Base-by-base conservation (phyloP, 2,113 vertebrate species). In the Elephas maximus region DNA sequence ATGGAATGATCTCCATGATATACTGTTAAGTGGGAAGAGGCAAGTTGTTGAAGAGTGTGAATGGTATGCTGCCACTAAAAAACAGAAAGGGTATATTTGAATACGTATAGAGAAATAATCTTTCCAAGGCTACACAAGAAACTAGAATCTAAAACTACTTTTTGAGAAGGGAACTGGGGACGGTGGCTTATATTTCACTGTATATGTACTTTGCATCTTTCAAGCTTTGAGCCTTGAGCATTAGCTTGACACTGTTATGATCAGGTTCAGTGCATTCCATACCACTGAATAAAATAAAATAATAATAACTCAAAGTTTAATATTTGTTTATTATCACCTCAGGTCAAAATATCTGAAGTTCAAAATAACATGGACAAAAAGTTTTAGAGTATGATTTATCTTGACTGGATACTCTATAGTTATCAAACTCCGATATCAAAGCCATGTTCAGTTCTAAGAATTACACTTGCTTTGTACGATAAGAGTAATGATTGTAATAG, bases 251-350 rank as follows among this genome's bases (percentile, higher is more conserved):
- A 87, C 60, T 48, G 48, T 74, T 87, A 94, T 67, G 87, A 92
- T 11, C 8, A 65, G 37, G 37, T 37, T 37, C 37, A 37, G 37
- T 37, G 37, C 21, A 77, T 37, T 14, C 9, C 53, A 80, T 23
- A 51, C 48, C 24, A 96, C 21, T 95, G n/a, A 94, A 76, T 85
- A 85, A 73, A 96, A 83, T 76, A 90, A 84, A 81, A 12, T 48
- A 48, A 77, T 60, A 93, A 87, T 5, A 69, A 69, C 26, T 3
- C 18, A 79, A 93, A 62, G 6, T 28, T 91, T 84, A 90, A 73
- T 24, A 57, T 74, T 84, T 51, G 23, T n/a, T 80, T 84, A n/a
- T 71, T 21, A 83, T 93, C n/a, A 91, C n/a, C 37, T 67, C 28
- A 86, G 23, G 17, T 92, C 41, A 81, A 95, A 92, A 88, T 26